phyloP scores from a whole-genome alignment of 2,888 invertebrate genomes.

The Rhorus exstirpatorius region DNA sequence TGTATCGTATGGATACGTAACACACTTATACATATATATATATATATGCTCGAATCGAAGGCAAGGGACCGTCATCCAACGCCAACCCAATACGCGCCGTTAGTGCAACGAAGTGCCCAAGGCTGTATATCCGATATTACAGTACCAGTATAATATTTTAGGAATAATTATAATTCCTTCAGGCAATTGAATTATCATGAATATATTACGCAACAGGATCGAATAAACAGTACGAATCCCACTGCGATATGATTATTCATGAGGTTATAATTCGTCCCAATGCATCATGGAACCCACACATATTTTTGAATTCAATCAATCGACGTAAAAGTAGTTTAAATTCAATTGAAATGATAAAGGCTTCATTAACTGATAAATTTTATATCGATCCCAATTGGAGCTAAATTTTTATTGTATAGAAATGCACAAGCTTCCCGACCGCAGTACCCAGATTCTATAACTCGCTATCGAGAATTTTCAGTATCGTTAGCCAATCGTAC shows the following conservation, averaged over 20 bases:
- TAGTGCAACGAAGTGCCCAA: conserved; percentile 35
- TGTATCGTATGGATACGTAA: conserved; percentile 13
- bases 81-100: conserved; percentile 32
- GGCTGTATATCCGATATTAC: conserved; percentile 56
- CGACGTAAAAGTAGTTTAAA: no score
- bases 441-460: no score
- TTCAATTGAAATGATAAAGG: no score
- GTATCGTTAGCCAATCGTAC: no score
- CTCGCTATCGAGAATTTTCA: no score
- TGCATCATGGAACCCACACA: no score
- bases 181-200: not conserved
- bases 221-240: not conserved
- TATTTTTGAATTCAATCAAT: no score
- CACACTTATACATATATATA: not conserved
- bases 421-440: no score
- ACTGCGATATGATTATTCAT: not conserved
- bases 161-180: conserved; percentile 22
- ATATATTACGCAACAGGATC: conserved; percentile 15
- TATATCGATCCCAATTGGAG: no score
- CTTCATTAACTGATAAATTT: no score
- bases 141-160: conserved; percentile 36
- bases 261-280: no score
- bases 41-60: conserved; percentile 16
- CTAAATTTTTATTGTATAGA: no score
- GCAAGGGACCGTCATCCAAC: conserved; percentile 21